phyloP scores from a whole-genome alignment of 2,113 vertebrate species.

The Oreochromis tanganicae region DNA sequence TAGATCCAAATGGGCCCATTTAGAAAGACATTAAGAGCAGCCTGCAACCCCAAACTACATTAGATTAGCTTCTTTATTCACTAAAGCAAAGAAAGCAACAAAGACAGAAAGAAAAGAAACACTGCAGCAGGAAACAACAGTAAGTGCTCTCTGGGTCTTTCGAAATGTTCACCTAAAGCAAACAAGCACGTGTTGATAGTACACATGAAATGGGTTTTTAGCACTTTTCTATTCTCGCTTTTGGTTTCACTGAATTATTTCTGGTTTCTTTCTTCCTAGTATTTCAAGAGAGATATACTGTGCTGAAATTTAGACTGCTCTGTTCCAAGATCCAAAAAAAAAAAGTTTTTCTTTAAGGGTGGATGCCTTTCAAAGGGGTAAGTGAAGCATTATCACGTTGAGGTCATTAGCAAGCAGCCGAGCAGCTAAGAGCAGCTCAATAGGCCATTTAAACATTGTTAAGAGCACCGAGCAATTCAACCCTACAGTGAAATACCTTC shows the following conservation, averaged over 20 bases:
- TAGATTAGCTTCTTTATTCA: slow-evolving; percentile 21
- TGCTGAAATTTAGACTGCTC: background rate
- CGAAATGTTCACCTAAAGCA: background rate
- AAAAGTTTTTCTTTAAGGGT: background rate
- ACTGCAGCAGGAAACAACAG: background rate
- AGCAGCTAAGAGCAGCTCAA: slow-evolving; percentile 31
- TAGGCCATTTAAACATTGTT: slow-evolving; percentile 43
- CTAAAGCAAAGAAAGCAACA: background rate
- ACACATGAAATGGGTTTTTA: background rate
- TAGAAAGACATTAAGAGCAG: slow-evolving; percentile 45
- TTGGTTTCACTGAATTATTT: background rate
- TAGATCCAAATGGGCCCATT: slow-evolving; percentile 45
- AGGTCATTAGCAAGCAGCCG: slow-evolving; percentile 41
- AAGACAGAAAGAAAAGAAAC: background rate
- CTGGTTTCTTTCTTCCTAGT: background rate
- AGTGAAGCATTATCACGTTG: slow-evolving; percentile 14
- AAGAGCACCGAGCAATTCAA: slow-evolving; percentile 18
- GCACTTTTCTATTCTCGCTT: background rate
- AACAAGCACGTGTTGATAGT: background rate
- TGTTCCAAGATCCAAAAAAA: background rate
- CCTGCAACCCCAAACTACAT: slow-evolving; percentile 25
- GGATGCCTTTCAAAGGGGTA: background rate
- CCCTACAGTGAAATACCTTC: slow-evolving; percentile 15
- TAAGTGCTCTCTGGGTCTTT: background rate
- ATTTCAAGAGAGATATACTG: background rate